Evolutionary conservation across 2,113 vertebrate genomes (phyloP), one percentile per base, ranked within the genome.

Genomic region (Poeciliopsis occidentalis): DNA sequence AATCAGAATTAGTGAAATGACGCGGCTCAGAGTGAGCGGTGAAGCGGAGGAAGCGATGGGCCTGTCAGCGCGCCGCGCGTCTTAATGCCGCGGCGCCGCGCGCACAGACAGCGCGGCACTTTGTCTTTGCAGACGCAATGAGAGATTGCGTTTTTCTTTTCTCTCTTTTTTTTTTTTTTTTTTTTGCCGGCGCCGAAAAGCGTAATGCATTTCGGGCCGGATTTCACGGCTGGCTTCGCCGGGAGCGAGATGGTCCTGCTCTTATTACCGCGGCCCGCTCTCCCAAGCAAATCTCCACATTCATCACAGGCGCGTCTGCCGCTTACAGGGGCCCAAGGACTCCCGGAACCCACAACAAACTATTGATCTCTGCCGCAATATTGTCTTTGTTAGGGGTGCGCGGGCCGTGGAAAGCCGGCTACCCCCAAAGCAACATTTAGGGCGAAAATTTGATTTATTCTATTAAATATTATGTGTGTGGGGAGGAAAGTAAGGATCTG

Each of bases 251-350:
- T 96, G 95, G 94, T 94, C 80, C 88, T 94, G 94, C 63, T 93
- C 95, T 96, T 96, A 97, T 97, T 97, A 95, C 93, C 88, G 94
- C 92, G 94, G 94, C 92, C 94, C 94, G 95, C 95, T 96, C 97
- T 96, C 96, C 95, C 96, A 95, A 94, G 91, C 94, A 96, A 97
- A 97, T 96, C 96, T 95, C 93, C 95, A 93, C 96, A 97, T 98
- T 97, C 97, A 98, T 97, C 97, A 98, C 94, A 93, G 3, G 79
- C 91, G 60, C 91, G 62, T 75, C 73, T 86, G 92, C 95, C 95
- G 92, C 94, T 95, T 94, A 95, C 95, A 90, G 94, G 92, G 90
- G 92, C 93, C 71, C 90, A 86, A 90, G 75, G 81, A 91, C 91
- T 90, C 90, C 70, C n/a, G 47, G 32, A 51, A 80, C 80, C 76